A percentile compares a stretch with the other conserved stretches of the same genome.
Evolutionary conservation across 1,140 invertebrate species (phyloP).

Genomic region (Bombus waltoni): DNA sequence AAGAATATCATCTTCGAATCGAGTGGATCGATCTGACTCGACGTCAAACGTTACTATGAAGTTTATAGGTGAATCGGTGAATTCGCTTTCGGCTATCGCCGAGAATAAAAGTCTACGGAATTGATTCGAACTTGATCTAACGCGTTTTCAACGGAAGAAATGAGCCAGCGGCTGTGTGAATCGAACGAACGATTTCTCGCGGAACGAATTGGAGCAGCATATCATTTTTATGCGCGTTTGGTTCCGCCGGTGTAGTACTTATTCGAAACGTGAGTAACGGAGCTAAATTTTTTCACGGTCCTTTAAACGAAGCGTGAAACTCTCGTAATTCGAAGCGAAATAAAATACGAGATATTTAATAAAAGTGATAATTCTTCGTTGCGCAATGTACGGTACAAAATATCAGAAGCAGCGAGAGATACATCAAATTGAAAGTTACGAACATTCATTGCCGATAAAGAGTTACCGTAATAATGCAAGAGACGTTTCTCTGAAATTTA

Average conservation of each 20-base stretch:
- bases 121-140: not conserved
- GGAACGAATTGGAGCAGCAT: conserved; percentile 18
- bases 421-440: not conserved
- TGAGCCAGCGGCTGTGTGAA: not conserved
- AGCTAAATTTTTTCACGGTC: conserved; percentile 13
- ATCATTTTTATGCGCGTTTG: conserved; percentile 43
- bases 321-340: not conserved
- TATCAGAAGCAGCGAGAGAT: not conserved
- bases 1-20: not conserved
- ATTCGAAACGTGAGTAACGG: conserved; percentile 10
- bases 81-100: not conserved
- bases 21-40: not conserved
- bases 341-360: too few species aligned
- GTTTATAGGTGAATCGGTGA: not conserved
- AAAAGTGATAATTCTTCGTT: not conserved
- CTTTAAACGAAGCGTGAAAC: not conserved
- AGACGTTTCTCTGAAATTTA: not conserved
- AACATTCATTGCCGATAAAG: not conserved
- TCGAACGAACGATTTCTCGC: conserved; percentile 3
- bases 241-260: not conserved
- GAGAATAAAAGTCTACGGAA: conserved; percentile 3
- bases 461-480: not conserved
- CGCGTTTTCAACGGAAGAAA: not conserved
- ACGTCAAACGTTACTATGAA: too few species aligned
- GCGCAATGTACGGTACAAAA: not conserved